Conservation (phyloP, 2,888 invertebrate species). For the Sialis lutaria region DNA sequence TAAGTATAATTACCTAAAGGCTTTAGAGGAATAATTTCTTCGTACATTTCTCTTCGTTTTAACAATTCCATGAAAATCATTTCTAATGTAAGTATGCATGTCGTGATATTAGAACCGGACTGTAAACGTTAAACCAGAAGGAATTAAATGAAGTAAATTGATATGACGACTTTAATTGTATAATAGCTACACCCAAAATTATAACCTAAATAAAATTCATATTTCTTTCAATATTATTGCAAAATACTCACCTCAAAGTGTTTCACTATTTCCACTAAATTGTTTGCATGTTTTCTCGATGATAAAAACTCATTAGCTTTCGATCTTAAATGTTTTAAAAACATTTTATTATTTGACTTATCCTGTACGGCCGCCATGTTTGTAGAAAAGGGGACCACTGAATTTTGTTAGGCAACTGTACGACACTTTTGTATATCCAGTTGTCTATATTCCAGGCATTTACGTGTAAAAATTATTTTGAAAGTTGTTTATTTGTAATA, state of each 20-base stretch:
- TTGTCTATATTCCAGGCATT: not conserved
- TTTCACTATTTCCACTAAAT: conserved; percentile 46
- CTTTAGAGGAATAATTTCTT: conserved; percentile 39
- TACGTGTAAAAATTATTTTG: no score
- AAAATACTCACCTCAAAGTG: conserved; percentile 41
- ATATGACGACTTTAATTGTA: conserved; percentile 1
- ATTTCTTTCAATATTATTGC: not conserved
- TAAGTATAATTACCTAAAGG: conserved; percentile 27
- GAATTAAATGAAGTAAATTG: not conserved
- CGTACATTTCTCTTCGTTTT: conserved; percentile 44
- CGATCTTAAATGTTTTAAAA: conserved; percentile 43
- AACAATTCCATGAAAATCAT: conserved; percentile 51
- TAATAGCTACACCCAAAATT: conserved; percentile 4
- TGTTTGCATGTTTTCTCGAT: conserved; percentile 43
- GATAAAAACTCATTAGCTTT: conserved; percentile 56
- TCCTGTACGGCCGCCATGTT: conserved; percentile 9
- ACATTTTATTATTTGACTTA: conserved; percentile 30
- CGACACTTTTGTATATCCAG: not conserved
- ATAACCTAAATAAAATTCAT: conserved; percentile 8
- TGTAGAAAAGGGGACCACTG: not conserved
- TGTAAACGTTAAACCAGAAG: conserved; percentile 2
- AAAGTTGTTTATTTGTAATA: no score
- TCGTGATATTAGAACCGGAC: conserved; percentile 25
- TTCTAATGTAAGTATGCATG: conserved; percentile 50
- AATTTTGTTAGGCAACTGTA: not conserved